Evolutionary conservation across 2,113 vertebrate species (phyloP).

Genomic region (Polypterus senegalus): DNA sequence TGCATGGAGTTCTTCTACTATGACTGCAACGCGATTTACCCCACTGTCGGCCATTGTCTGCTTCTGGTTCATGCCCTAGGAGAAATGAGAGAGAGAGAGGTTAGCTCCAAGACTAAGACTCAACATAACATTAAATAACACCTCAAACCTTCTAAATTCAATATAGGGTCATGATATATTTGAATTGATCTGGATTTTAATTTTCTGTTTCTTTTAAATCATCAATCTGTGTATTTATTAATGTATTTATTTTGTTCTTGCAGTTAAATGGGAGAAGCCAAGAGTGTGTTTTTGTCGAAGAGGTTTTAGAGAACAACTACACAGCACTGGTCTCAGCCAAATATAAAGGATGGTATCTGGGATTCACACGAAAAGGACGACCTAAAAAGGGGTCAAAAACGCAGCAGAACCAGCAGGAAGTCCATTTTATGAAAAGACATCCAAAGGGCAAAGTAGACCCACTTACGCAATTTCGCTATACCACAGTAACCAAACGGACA

Average conservation of each 20-base stretch:
- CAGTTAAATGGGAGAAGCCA: slow-evolving; percentile 56
- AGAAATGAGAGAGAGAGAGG: no score
- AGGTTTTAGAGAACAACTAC: slow-evolving; percentile 70
- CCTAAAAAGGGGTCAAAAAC: slow-evolving; percentile 58
- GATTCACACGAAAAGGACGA: slow-evolving; percentile 57
- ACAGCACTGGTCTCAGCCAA: slow-evolving; percentile 60
- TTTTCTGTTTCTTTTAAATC: not conserved
- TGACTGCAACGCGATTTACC: no score
- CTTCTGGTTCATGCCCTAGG: no score
- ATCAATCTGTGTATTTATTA: not conserved
- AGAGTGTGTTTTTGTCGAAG: slow-evolving; percentile 64
- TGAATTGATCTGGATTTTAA: not conserved
- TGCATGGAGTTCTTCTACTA: no score
- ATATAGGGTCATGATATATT: not conserved
- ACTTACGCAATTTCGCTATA: slow-evolving; percentile 57
- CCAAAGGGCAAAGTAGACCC: slow-evolving; percentile 46
- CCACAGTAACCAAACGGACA: slow-evolving; percentile 61
- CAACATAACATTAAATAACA: no score
- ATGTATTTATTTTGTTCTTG: slow-evolving; percentile 19
- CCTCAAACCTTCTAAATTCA: no score
- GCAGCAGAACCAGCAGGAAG: slow-evolving; percentile 59
- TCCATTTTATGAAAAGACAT: slow-evolving; percentile 63
- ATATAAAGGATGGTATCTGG: slow-evolving; percentile 67
- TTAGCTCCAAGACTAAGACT: no score
- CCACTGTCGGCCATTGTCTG: no score